phyloP scores from a whole-genome alignment of 2,888 invertebrate species.

The Harpalus rubripes region DNA sequence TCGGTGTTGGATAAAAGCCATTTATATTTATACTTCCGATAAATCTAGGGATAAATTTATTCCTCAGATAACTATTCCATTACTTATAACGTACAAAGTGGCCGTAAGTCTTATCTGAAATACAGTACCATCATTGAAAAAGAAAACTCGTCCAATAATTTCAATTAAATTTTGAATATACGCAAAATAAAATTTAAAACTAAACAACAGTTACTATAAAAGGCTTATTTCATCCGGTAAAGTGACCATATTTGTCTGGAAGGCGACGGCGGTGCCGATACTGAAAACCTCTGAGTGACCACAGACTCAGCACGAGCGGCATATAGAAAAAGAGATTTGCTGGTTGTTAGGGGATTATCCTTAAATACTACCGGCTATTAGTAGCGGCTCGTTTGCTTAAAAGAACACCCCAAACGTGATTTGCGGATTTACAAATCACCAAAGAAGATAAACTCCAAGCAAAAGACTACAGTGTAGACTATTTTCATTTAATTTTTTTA shows the following conservation, averaged over 20 bases:
- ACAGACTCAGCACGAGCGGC: constrained; percentile 28
- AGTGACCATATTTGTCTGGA: background rate
- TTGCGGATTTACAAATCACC: constrained; percentile 18
- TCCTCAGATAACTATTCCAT: too few relatives aligned
- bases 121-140: too few relatives aligned
- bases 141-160: too few relatives aligned
- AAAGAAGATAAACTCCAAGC: background rate
- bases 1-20: too few relatives aligned
- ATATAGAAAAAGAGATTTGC: constrained; percentile 22
- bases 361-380: constrained; percentile 39
- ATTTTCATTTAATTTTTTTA: background rate
- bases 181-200: too few relatives aligned
- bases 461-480: background rate
- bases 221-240: background rate
- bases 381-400: constrained; percentile 46
- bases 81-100: too few relatives aligned
- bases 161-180: too few relatives aligned
- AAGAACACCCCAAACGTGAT: constrained; percentile 30
- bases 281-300: constrained; percentile 17
- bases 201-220: background rate
- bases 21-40: too few relatives aligned
- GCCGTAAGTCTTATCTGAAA: too few relatives aligned
- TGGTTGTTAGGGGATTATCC: constrained; percentile 17
- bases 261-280: constrained; percentile 13
- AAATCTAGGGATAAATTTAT: too few relatives aligned